Base-by-base conservation (phyloP, 2,113 vertebrate genomes). In the Plecotus auritus region DNA sequence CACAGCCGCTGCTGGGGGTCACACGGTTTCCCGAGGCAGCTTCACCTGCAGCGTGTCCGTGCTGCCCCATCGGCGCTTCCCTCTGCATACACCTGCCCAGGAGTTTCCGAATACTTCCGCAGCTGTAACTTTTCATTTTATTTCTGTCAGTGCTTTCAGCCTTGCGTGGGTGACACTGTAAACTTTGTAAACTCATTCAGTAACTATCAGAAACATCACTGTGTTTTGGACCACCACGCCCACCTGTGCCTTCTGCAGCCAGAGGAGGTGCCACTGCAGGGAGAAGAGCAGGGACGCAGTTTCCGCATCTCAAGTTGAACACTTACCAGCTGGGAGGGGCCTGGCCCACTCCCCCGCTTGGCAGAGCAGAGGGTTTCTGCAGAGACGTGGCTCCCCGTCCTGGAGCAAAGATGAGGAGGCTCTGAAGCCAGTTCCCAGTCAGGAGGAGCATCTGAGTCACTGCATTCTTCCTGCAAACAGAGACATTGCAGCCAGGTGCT, bases 61-160 rank as follows among this genome's bases (percentile, higher is more conserved):
- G 54, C 91, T 93, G 51, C 86, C 45, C n/a, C 82, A 80, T 81
- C 96, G 73, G 88, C 30, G 45, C 45, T 26, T 40, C 51, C 59
- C 30, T 47, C 56, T 66, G 23, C 59, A 26, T 18, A 78, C 23
- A 28, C 40, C 69, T 61, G 40, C 69, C 37, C 56, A n/a, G 56
- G 47, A 84, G 13, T 42, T 92, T 96, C 97, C 16, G 76, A n/a
- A n/a, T 30, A n/a, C 49, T 78, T 73, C 72, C 45, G 64, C 67
- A 35, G 54, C 86, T 82, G 35, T 86, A 89, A 47, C n/a, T 92
- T 97, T 78, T 96, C 86, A 67, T 96, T 98, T 97, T 94, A 45
- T 94, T 97, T 97, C 64, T 73, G 74, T 69, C 83, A 88, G 2
- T 84, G 37, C 91, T 94, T 17, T 90, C 54, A 76, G 22, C 56